A percentile compares a stretch with the other conserved stretches of the same genome.
Evolutionary conservation across 2,797 vertebrate species (phyloP).

Genomic region (Enteromius paludinosus): DNA sequence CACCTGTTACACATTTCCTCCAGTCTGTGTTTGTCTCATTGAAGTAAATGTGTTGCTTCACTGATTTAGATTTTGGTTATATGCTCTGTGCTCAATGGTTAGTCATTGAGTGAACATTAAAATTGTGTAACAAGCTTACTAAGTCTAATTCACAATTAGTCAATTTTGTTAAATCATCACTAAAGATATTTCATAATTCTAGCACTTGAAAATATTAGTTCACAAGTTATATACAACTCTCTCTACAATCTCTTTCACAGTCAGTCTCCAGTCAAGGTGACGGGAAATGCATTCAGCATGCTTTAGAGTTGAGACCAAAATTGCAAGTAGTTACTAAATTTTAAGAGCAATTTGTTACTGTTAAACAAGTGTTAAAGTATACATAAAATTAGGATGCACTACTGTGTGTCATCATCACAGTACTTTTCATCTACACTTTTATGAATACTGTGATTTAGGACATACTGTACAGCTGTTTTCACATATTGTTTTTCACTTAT

Average conservation of each 20-base stretch:
- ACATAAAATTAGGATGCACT: neutral
- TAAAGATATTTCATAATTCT: neutral
- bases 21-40: constrained; percentile 19
- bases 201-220: neutral
- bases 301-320: neutral
- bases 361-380: neutral
- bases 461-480: neutral
- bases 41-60: neutral
- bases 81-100: neutral
- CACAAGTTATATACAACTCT: neutral
- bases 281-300: constrained; percentile 30
- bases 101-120: constrained; percentile 15
- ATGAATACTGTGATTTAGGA: neutral
- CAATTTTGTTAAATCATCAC: neutral
- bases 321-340: neutral
- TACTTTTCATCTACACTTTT: neutral
- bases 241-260: neutral
- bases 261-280: neutral
- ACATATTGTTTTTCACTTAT: neutral
- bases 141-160: neutral
- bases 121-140: constrained; percentile 1
- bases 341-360: neutral
- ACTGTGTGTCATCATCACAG: no score
- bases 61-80: neutral
- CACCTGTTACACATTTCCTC: constrained; percentile 27